Percentiles rank a stretch among this genome's conserved stretches.
phyloP scores from a whole-genome alignment of 2,797 vertebrate genomes.

The Eleutherodactylus coqui region DNA sequence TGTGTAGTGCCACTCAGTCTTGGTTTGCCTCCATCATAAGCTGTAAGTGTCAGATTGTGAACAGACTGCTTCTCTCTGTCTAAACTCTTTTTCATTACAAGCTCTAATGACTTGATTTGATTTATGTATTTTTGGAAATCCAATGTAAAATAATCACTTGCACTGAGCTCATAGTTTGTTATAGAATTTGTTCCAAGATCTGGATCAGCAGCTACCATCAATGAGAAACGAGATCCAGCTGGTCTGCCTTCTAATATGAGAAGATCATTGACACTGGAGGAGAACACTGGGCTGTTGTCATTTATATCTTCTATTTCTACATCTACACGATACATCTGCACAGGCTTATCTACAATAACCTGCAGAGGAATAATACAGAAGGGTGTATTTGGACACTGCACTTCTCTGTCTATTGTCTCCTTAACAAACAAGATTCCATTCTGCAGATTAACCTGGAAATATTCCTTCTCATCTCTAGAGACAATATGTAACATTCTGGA shows the following conservation, averaged over 20 bases:
- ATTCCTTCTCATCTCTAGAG: slow-evolving; percentile 70
- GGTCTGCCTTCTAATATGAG: slow-evolving; percentile 77
- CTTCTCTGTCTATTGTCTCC: slow-evolving; percentile 67
- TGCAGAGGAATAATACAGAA: slow-evolving; percentile 76
- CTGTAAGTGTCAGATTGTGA: slow-evolving; percentile 75
- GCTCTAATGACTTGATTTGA: not conserved
- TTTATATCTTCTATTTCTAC: slow-evolving; percentile 78
- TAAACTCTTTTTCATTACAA: not conserved
- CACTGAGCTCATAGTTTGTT: slow-evolving; percentile 76
- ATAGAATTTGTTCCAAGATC: slow-evolving; percentile 78
- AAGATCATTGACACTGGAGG: slow-evolving; percentile 70
- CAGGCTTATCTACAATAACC: slow-evolving; percentile 76
- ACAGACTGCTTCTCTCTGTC: slow-evolving; percentile 63
- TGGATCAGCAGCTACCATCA: slow-evolving; percentile 74
- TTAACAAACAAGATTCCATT: slow-evolving; percentile 77
- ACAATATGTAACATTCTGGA: slow-evolving; percentile 74
- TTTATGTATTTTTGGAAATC: slow-evolving; percentile 74
- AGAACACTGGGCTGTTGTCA: slow-evolving; percentile 63
- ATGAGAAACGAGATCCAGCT: slow-evolving; percentile 74
- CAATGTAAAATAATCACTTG: slow-evolving; percentile 78
- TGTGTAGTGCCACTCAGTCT: slow-evolving; percentile 72
- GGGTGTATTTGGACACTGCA: slow-evolving; percentile 71
- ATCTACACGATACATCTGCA: slow-evolving; percentile 77
- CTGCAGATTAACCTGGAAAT: slow-evolving; percentile 80
- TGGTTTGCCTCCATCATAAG: slow-evolving; percentile 80